Percentiles rank a stretch among this genome's conserved stretches.
These are phyloP conservation scores for Vulpes ferrilata DNA, from an alignment of 2,113 vertebrate genomes.

Conservation along the genomic window DNA sequence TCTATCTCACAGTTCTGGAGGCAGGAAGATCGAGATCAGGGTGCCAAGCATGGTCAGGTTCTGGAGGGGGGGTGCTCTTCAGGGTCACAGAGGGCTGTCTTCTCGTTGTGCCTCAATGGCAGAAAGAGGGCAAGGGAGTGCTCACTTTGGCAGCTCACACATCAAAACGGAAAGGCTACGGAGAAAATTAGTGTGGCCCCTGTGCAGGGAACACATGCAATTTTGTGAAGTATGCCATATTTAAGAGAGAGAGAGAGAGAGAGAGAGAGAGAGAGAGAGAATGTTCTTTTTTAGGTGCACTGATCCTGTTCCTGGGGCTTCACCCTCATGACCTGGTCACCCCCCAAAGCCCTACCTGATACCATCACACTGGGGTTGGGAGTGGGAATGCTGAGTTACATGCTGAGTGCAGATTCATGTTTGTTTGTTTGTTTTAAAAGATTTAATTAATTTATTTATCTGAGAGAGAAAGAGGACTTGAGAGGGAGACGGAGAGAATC, in stretches of 20 bases:
- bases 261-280: not conserved
- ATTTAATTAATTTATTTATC: not conserved
- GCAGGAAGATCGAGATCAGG: not conserved
- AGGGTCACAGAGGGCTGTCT: not conserved
- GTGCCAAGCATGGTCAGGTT: not conserved
- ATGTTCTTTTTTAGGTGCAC: too few relatives aligned
- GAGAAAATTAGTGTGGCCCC: not conserved
- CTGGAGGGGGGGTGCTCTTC: not conserved
- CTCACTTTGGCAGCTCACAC: not conserved
- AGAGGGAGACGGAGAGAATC: not conserved
- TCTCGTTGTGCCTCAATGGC: not conserved
- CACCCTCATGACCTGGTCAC: too few relatives aligned
- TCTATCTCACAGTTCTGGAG: not conserved
- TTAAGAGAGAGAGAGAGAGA: not conserved
- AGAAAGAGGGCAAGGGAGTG: not conserved
- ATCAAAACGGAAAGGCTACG: not conserved
- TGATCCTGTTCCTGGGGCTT: too few relatives aligned
- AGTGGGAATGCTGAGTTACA: too few relatives aligned
- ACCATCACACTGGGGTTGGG: not conserved
- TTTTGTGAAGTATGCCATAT: not conserved
- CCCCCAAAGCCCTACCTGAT: not conserved
- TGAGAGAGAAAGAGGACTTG: not conserved
- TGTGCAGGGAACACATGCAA: not conserved
- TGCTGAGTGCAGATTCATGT: not conserved
- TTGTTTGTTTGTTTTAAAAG: not conserved